These are phyloP conservation scores for Ceyx cyanopectus DNA, from an alignment of 2,113 vertebrate genomes.

Conservation along the genomic window DNA sequence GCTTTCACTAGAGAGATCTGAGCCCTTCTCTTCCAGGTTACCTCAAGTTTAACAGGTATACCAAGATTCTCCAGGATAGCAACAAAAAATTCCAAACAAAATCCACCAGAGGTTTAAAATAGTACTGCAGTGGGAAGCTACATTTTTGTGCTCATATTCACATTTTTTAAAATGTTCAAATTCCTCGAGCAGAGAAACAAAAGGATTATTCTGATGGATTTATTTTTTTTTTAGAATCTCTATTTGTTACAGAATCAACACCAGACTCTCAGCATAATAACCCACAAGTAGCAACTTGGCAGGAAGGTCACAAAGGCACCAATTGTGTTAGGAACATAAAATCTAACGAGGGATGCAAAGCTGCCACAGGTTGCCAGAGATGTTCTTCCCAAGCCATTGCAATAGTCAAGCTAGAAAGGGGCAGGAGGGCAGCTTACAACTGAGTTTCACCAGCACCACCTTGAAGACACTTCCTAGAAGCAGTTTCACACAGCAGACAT, in stretches of 20 bases:
- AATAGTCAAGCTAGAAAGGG: background rate
- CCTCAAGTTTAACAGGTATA: background rate
- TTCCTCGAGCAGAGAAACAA: background rate
- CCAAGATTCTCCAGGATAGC: background rate
- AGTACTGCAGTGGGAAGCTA: background rate
- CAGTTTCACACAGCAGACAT: background rate
- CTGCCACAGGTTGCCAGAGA: background rate
- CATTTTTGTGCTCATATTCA: background rate
- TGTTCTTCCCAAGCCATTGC: background rate
- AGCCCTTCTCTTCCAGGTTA: background rate
- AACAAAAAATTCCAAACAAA: background rate
- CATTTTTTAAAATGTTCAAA: background rate
- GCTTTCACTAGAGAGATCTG: background rate
- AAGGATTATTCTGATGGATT: background rate
- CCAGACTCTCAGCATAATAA: background rate
- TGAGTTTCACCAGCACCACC: background rate
- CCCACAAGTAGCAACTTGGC: background rate
- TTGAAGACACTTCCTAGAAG: background rate
- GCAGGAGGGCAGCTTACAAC: background rate
- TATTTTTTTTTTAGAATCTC: background rate
- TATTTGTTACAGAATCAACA: background rate
- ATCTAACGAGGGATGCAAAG: background rate
- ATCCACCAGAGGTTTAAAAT: slow-evolving; percentile 2
- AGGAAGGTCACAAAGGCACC: background rate
- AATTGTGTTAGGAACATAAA: background rate